Base-by-base conservation (phyloP, 2,113 vertebrate genomes). In the Sula dactylatra region DNA sequence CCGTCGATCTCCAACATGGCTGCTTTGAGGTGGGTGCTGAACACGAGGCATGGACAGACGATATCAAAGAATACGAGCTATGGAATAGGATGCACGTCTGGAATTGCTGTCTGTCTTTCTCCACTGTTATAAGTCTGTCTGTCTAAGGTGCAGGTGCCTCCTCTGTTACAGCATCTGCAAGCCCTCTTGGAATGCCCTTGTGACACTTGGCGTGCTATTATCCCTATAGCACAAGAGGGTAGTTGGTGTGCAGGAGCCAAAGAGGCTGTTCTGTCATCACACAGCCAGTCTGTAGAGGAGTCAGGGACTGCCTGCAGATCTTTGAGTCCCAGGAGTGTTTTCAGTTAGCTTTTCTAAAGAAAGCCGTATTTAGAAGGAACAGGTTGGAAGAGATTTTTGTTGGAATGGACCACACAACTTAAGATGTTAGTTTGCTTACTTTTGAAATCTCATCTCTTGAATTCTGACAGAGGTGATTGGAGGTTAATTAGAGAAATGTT, bases 1-100 rank as follows among this genome's bases (percentile, higher is more conserved):
- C 99, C 99, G 16, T 99, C 99, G 4, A 99, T 99, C 14, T 99
- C 98, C 97, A 99, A 99, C 97, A 99, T 99, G 99, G 99, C 99
- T 11, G 99, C 99, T 58, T 97, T 99, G 69, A 99, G 99, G 98
- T 99, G 65, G 27, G 97, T 27, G 34, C 70, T 32, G 10, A 62
- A 4, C 22, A 3, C 26, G 16, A 19, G 6, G 4, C 11, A 2
- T 19, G 16, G 42, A 13, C 18, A 34, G 12, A 13, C 1, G 10
- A 25, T 52, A 15, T n/a, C 71, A 13, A 15, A 49, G 52, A 44
- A 16, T 11, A 24, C 1, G 1, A 70, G 27, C 49, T 49, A 0
- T 34, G 32, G 67, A 34, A 42, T 11, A 10, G 38, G 8, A 0
- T 8, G 14, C 10, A 4, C 7, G 3, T 1, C 4, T 56, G 38